These are phyloP conservation scores for Pteropus rufus DNA, from an alignment of 2,797 vertebrate genomes.

Conservation along the genomic window DNA sequence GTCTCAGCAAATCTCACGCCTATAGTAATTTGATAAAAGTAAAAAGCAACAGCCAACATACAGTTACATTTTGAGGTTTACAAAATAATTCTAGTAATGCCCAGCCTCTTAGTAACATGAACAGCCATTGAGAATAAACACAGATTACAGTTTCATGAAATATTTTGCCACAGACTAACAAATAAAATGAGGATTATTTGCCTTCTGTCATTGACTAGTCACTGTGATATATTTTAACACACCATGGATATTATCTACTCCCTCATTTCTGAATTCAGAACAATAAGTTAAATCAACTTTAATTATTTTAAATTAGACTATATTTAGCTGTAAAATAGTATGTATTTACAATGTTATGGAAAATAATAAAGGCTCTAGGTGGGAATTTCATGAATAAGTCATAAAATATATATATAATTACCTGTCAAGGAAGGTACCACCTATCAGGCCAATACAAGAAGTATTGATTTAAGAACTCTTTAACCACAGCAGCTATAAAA, in stretches of 20 bases:
- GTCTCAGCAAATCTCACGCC: not conserved
- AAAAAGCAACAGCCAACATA: not conserved
- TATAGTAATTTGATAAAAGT: not conserved
- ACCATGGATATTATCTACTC: not conserved
- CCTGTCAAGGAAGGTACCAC: not conserved
- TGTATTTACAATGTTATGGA: not conserved
- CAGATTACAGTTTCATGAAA: not conserved
- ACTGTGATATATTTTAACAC: not conserved
- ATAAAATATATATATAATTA: too few relatives aligned
- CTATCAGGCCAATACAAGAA: not conserved
- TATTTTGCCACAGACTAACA: not conserved
- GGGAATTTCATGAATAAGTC: not conserved
- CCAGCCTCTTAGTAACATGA: not conserved
- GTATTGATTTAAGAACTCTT: not conserved
- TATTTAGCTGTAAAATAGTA: not conserved
- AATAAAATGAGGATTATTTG: not conserved
- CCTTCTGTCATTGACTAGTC: not conserved
- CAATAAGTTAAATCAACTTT: not conserved
- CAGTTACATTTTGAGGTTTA: not conserved
- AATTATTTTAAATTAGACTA: not conserved
- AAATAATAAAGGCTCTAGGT: not conserved
- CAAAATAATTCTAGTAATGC: not conserved
- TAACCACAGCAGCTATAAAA: not conserved
- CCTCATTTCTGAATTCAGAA: not conserved
- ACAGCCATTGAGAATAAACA: not conserved